Evolutionary conservation across 2,888 invertebrate species (phyloP), one percentile per base, ranked within the genome.

Genomic region (Phyllotreta striolata): DNA sequence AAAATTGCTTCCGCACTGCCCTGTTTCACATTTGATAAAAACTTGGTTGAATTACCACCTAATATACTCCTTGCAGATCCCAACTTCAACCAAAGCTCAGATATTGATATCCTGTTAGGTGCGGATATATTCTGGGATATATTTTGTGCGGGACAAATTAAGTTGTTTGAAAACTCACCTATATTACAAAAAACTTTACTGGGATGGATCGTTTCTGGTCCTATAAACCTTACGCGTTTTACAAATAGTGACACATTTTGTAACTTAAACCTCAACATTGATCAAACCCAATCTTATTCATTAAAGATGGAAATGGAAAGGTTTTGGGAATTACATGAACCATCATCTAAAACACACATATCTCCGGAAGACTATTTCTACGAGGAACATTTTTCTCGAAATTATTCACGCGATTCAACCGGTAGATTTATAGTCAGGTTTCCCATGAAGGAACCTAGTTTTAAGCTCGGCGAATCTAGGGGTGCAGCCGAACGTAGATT

Each of bases 311-410:
- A 44, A 38, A n/a, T 47, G 35, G 57, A 47, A 61, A 55, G 44
- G 46, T 64, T 64, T 41, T 64, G 55, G 56, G 14, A 52, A 10
- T n/a, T 61, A 8, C 59, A 64, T 14, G 61, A 64, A 39, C 12
- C 44, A 34, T n/a, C 52, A 9, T 10, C 12, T 8, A 34, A 51
- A 35, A 35, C 40, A 44, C 35, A 40, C 37, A 47, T 35, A 13
- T 60, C 64, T 9, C n/a, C 14, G 34, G 49, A 49, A 37, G 54
- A 61, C 39, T 41, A 38, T 52, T 55, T 55, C 49, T 56, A 41
- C 39, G 55, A 61, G 37, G 38, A 9, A 35, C 34, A 57, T 51
- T 61, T 64, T 51, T 12, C 35, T 12, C 39, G 34, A 34, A 61
- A 10, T 7, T 43, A 39, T 52, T 55, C 14, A 37, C 47, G 63